Base-by-base conservation (phyloP, 1,140 invertebrate genomes). In the Diuraphis noxia region DNA sequence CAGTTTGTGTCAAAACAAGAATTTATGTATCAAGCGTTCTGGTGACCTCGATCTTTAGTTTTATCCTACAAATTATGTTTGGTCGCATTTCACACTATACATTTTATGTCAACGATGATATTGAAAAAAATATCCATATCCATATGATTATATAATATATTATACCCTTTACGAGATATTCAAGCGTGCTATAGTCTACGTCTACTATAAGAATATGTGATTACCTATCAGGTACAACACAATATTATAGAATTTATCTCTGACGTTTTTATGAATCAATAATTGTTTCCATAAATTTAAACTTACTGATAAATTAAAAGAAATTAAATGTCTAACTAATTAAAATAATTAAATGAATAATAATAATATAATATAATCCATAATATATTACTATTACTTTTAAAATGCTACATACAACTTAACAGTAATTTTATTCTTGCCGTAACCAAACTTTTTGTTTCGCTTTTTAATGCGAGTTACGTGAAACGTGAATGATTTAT, bases 21-120 rank as follows among this genome's bases (percentile, higher is more conserved):
- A 88, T 88, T 52, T 86, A 34, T 34, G 38, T 4, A 52, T 52
- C 85, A 52, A 52, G 85, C 49, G 85, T 63, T 88, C 25, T 41
- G 52, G 17, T 25, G 19, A 63, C 25, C 52, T 63, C 43, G 43
- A 63, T 82, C 1, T 88, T 40, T 38, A 52, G 56, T n/a, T 17
- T 72, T n/a, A 72, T n/a, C 56, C 56, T 10, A 34, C n/a, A 72
- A 72, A 72, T 19, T 25, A 87, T 40, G 49, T 56, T 25, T 40
- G 13, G 56, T 8, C 19, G 43, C 36, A 56, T 63, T 56, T 13
- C 21, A 88, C 30, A 41, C 17, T 13, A n/a, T 88, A 41, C 30
- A 88, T 63, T 63, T 56, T 25, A 52, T 52, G 21, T 52, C 38
- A 63, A 41, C n/a, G 52, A 88, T 88, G 23, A 36, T 56, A n/a